Evolutionary conservation across 2,113 vertebrate species (phyloP).

Genomic region (Puntigrus tetrazona): DNA sequence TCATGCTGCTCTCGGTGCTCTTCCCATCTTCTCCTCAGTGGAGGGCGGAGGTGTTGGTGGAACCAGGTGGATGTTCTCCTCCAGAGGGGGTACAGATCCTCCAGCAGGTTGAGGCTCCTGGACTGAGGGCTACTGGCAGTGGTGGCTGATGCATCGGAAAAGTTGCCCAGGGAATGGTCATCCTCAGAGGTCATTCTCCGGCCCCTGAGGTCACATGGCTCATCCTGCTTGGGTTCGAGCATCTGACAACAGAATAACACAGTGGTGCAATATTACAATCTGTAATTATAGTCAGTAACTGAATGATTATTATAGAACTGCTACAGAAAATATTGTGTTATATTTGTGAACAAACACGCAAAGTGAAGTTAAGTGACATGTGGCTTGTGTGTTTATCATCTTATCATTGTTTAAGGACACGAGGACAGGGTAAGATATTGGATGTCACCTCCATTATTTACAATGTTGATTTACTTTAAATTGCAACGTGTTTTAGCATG

Average conservation of each 20-base stretch:
- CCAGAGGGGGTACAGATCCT: slow-evolving; percentile 66
- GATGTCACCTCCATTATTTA: too few relatives aligned
- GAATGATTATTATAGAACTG: background rate
- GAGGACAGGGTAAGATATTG: too few relatives aligned
- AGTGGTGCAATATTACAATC: background rate
- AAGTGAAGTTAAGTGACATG: too few relatives aligned
- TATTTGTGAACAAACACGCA: too few relatives aligned
- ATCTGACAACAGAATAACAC: slow-evolving; percentile 70
- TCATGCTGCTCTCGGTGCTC: slow-evolving; percentile 69
- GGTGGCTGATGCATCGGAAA: slow-evolving; percentile 54
- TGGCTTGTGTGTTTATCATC: too few relatives aligned
- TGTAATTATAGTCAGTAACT: background rate
- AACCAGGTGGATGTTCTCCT: slow-evolving; percentile 68
- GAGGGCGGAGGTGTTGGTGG: slow-evolving; percentile 75
- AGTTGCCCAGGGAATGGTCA: slow-evolving; percentile 66
- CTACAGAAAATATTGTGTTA: too few relatives aligned
- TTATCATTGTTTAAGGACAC: too few relatives aligned
- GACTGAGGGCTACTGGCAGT: slow-evolving; percentile 64
- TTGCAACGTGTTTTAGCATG: too few relatives aligned
- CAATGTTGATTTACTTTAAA: too few relatives aligned
- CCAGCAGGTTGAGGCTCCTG: slow-evolving; percentile 33
- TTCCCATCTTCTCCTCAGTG: slow-evolving; percentile 73
- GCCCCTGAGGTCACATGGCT: slow-evolving; percentile 69
- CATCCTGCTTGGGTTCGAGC: slow-evolving; percentile 84
- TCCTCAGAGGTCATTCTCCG: slow-evolving; percentile 74